Base-by-base conservation (phyloP, 1,140 invertebrate species). In the Megathymus violae region DNA sequence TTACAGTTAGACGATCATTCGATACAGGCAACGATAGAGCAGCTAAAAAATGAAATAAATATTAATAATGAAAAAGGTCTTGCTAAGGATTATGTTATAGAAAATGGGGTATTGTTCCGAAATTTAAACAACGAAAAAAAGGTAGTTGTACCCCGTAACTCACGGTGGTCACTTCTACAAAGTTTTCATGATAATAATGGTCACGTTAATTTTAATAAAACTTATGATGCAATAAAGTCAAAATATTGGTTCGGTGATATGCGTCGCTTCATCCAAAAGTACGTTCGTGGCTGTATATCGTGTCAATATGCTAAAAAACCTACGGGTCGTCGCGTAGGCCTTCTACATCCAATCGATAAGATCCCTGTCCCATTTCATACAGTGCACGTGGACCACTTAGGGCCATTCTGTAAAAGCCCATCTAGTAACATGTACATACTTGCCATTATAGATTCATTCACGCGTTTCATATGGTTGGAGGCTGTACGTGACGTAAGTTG, bases 321-420 rank as follows among this genome's bases (percentile, higher is more conserved):
- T 31, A 31, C 27, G 1, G 27, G 27, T 4, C 3, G 27, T 7
- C 27, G 27, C 27, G 27, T 31, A 31, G 27, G 27, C 27, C 27
- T 31, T 31, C 27, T 31, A 9, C 27, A 31, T 9, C 27, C 27
- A 31, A 31, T 31, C 9, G 27, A 52, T 16, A 52, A 52, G 10
- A 13, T 40, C 5, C 15, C 16, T 10, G 16, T 22, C 19, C 34
- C 50, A n/a, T 40, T 52, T 22, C 17, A 52, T 17, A 52, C 50
- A 3, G 11, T 52, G 9, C 50, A 52, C 17, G 38, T 52, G 4
- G 50, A 52, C 14, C 50, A 52, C 14, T n/a, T 52, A 1, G 50
- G 50, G 3, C 50, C 50, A 0, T 52, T 52, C 40, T 52, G 34
- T 9, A 52, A 52, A 40, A 52, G 50, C 10, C n/a, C 15, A 16